These are phyloP conservation scores for Semotilus atromaculatus DNA, from an alignment of 2,797 vertebrate genomes.

Conservation along the genomic window DNA sequence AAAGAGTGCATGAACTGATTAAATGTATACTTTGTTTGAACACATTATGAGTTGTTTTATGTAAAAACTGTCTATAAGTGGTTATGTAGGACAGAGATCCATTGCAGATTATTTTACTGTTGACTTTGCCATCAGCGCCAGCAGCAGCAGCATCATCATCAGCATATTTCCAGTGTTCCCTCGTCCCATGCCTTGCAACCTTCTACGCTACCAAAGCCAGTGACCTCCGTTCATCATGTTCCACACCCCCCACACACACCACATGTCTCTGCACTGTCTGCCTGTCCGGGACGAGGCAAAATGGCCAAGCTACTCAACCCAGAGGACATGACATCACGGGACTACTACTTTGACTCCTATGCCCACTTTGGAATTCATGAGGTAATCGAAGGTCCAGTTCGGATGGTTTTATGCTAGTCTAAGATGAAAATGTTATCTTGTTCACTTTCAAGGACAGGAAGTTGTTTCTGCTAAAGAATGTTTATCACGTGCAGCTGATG, in stretches of 20 bases:
- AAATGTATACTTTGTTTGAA: neutral
- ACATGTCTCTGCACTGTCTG: slow-evolving; percentile 82
- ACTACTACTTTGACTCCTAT: slow-evolving; percentile 99
- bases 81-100: neutral
- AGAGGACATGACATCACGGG: slow-evolving; percentile 97
- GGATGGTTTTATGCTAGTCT: neutral
- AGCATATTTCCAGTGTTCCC: slow-evolving; percentile 74
- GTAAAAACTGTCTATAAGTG: neutral
- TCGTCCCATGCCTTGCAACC: slow-evolving; percentile 86
- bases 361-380: slow-evolving; percentile 99
- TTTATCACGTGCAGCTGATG: neutral
- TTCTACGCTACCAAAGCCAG: slow-evolving; percentile 82
- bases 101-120: neutral
- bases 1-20: neutral
- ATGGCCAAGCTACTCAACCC: slow-evolving; percentile 92
- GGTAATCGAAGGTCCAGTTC: slow-evolving; percentile 73
- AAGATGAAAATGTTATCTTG: neutral
- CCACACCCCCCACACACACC: slow-evolving; percentile 74
- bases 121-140: slow-evolving; percentile 29
- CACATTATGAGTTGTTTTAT: neutral
- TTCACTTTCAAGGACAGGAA: neutral
- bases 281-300: slow-evolving; percentile 89
- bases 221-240: slow-evolving; percentile 84
- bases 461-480: neutral
- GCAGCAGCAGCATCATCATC: slow-evolving; percentile 54